A percentile compares a stretch with the other conserved stretches of the same genome.
Conservation (phyloP, 2,797 vertebrate genomes). For the Orientallactaga sibirica region DNA sequence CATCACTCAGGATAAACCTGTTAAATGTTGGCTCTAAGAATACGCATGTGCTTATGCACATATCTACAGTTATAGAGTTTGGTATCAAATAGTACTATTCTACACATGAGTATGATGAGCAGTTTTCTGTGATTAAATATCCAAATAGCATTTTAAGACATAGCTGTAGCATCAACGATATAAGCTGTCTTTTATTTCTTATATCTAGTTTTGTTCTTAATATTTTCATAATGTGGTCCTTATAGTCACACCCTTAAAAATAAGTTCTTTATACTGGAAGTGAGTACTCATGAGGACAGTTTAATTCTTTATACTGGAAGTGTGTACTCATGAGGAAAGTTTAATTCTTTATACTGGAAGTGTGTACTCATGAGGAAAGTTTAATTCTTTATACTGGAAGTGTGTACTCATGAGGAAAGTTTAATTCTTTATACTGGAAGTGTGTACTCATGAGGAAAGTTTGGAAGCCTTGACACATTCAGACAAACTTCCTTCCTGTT, state of each 20-base stretch:
- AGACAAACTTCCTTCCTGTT: background rate
- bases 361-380: background rate
- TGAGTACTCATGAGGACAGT: background rate
- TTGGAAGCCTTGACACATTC: background rate
- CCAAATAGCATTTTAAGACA: background rate
- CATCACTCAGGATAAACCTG: background rate
- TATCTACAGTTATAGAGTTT: background rate
- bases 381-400: background rate
- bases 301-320: too few species aligned
- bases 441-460: constrained; percentile 31
- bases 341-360: background rate
- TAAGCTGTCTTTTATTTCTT: background rate
- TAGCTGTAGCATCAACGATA: background rate
- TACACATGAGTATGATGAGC: background rate
- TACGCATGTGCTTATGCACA: background rate
- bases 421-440: background rate
- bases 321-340: constrained; percentile 4
- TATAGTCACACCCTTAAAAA: background rate
- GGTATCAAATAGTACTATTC: background rate
- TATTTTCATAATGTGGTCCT: background rate
- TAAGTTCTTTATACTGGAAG: background rate
- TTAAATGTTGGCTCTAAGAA: background rate
- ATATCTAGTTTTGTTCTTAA: background rate
- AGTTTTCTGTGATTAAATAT: background rate
- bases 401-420: too few species aligned